Conservation (phyloP, 2,797 vertebrate genomes). For the Zenarchopterus dispar region DNA sequence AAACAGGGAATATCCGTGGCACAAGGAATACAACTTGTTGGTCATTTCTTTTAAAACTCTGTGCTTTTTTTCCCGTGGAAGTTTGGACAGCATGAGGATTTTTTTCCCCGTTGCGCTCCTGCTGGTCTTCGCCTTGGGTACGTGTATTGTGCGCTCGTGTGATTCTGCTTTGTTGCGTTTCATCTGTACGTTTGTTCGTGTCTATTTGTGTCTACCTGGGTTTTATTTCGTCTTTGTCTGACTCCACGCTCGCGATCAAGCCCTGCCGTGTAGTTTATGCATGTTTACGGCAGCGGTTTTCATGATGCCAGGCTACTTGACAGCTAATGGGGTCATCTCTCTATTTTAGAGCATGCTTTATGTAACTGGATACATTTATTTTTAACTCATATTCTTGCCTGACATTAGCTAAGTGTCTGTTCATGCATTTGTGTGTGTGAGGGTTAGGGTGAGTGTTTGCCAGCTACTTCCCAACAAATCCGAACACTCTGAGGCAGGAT, state of each 20-base stretch:
- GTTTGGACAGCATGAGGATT: constrained; percentile 77
- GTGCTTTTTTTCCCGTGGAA: constrained; percentile 11
- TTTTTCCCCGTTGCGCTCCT: constrained; percentile 67
- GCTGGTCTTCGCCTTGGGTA: constrained; percentile 78
- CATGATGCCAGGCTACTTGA: constrained; percentile 55
- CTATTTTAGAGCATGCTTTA: constrained; percentile 84
- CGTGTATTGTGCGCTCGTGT: constrained; percentile 48
- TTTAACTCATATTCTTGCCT: constrained; percentile 84
- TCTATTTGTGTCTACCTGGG: not conserved
- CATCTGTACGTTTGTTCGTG: too few relatives aligned
- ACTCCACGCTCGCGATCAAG: constrained; percentile 1
- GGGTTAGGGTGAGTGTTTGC: constrained; percentile 19
- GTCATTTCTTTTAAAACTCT: not conserved
- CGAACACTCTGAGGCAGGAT: not conserved
- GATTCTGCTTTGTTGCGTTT: not conserved
- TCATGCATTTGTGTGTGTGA: constrained; percentile 67
- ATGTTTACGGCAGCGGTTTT: constrained; percentile 49
- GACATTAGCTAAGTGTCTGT: constrained; percentile 83
- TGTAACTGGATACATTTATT: constrained; percentile 86
- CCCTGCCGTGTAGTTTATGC: constrained; percentile 38
- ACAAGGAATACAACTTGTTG: constrained; percentile 51
- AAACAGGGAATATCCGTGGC: constrained; percentile 33
- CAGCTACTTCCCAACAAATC: constrained; percentile 3
- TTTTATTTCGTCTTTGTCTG: not conserved
- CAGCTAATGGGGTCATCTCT: constrained; percentile 72